Evolutionary conservation across 2,797 vertebrate genomes (phyloP).

Genomic region (Pteropus rufus): DNA sequence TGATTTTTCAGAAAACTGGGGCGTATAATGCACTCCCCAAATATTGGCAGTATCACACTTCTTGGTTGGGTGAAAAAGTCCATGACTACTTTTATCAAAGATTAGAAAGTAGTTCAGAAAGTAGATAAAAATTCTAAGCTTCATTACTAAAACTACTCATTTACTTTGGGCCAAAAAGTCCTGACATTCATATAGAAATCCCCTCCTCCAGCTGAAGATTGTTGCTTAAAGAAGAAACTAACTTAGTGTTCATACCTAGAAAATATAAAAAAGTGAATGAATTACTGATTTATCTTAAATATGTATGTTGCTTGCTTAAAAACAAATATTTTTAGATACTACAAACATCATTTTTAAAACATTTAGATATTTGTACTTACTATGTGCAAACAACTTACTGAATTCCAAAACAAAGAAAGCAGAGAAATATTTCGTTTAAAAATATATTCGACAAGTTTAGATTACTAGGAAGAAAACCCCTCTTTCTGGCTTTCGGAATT

Average conservation of each 20-base stretch:
- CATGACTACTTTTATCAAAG: neutral
- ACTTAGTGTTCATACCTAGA: neutral
- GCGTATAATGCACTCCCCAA: neutral
- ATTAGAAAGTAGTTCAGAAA: neutral
- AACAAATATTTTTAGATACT: conserved; percentile 48
- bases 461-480: conserved; percentile 22
- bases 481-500: neutral
- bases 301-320: neutral
- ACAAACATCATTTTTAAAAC: conserved; percentile 31
- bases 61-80: neutral
- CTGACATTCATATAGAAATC: neutral
- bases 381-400: conserved; percentile 22
- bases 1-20: neutral
- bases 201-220: neutral
- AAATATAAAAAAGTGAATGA: neutral
- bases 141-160: neutral
- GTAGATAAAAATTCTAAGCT: neutral
- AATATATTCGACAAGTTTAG: conserved; percentile 41
- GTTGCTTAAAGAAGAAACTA: neutral
- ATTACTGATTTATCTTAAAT: conserved; percentile 27
- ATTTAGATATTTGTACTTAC: conserved; percentile 49
- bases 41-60: neutral
- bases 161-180: neutral
- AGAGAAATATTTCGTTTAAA: conserved; percentile 15
- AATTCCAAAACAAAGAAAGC: conserved; percentile 49